Percentiles rank a stretch among this genome's conserved stretches.
Conservation (phyloP, 2,888 invertebrate species). For the Spodoptera exigua region DNA sequence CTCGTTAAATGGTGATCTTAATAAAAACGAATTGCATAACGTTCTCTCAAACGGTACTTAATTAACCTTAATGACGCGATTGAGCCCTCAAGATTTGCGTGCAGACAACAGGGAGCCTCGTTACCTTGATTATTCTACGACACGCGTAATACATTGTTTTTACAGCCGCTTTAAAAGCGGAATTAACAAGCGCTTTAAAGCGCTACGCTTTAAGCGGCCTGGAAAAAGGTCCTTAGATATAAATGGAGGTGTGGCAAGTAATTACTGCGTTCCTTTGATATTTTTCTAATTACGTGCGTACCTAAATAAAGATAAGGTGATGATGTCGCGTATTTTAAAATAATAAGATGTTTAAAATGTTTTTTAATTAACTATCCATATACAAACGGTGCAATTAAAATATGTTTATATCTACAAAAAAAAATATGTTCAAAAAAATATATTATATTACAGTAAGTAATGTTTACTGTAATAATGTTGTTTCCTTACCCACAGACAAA, state of each 20-base stretch:
- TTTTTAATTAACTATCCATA: background rate
- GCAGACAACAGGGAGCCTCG: constrained; percentile 27
- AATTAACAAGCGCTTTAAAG: constrained; percentile 34
- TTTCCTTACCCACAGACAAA: too few relatives aligned
- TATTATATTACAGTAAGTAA: too few relatives aligned
- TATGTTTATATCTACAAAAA: background rate
- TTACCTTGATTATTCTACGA: constrained; percentile 47
- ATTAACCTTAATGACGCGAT: constrained; percentile 41
- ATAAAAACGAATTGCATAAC: too few relatives aligned
- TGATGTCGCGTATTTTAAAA: constrained; percentile 4
- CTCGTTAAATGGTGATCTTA: too few relatives aligned
- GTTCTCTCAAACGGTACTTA: constrained; percentile 23
- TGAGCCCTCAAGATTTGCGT: constrained; percentile 39
- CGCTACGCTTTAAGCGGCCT: constrained; percentile 9
- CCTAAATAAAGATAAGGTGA: constrained; percentile 1
- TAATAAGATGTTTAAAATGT: constrained; percentile 3
- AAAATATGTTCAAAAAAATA: too few relatives aligned
- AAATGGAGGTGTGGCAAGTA: constrained; percentile 32
- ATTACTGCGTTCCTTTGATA: constrained; percentile 30
- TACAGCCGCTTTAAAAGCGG: constrained; percentile 29
- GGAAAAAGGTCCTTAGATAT: constrained; percentile 20
- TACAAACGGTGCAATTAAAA: too few relatives aligned
- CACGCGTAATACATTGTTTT: constrained; percentile 49
- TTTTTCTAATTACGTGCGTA: constrained; percentile 30
- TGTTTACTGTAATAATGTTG: too few relatives aligned